Conservation (phyloP, 1,140 invertebrate species). For the Drosophila ananassae region DNA sequence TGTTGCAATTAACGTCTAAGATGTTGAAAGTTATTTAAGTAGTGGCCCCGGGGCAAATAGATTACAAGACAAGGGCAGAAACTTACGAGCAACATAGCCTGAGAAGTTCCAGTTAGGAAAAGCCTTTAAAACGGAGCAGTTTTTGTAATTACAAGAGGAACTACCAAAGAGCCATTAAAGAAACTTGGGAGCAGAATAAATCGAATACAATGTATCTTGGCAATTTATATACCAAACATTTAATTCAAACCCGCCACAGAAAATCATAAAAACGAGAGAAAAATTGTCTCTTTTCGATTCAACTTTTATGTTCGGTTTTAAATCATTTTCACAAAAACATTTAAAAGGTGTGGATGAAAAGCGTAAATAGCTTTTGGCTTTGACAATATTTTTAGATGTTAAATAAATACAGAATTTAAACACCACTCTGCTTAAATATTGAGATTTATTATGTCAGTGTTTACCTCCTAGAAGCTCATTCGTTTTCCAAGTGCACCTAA, state of each 20-base stretch:
- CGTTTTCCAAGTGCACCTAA: background rate
- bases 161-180: background rate
- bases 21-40: conserved; percentile 59
- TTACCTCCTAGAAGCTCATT: background rate
- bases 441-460: background rate
- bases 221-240: no score
- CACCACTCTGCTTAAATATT: background rate
- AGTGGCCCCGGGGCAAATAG: conserved; percentile 8
- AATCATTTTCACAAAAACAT: background rate
- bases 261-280: background rate
- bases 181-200: background rate
- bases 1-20: conserved; percentile 73
- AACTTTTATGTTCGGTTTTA: background rate
- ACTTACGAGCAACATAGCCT: background rate
- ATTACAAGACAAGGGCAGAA: conserved; percentile 15
- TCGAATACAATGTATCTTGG: background rate
- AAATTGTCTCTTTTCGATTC: background rate
- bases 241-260: no score
- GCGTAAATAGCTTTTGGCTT: background rate
- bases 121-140: background rate
- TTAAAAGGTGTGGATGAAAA: background rate
- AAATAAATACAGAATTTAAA: background rate
- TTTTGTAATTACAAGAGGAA: background rate
- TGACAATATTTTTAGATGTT: background rate
- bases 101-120: background rate